Evolutionary conservation across 1,140 invertebrate species (phyloP).

Genomic region (Venturia canescens): DNA sequence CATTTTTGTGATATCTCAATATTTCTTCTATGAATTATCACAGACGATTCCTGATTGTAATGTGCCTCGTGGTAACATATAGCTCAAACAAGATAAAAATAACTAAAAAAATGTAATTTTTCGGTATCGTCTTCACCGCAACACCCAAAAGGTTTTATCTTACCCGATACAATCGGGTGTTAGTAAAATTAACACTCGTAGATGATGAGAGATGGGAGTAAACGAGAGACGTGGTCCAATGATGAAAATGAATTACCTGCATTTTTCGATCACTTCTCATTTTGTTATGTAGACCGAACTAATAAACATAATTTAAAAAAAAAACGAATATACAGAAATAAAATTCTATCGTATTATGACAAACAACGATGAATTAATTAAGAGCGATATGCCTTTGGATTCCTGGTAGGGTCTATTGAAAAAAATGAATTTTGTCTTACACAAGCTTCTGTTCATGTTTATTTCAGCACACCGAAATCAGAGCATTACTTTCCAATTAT

Average conservation of each 20-base stretch:
- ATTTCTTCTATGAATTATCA: not conserved
- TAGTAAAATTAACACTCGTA: slow-evolving; percentile 36
- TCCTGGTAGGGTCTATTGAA: slow-evolving; percentile 64
- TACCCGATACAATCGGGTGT: slow-evolving; percentile 1
- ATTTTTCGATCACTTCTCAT: slow-evolving; percentile 49
- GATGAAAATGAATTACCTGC: not conserved
- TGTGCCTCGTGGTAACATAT: slow-evolving; percentile 5
- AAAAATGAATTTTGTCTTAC: slow-evolving; percentile 65
- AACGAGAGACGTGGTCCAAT: slow-evolving; percentile 42
- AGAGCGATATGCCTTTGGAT: slow-evolving; percentile 40
- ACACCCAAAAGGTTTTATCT: not conserved
- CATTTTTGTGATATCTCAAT: not conserved
- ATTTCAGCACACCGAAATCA: not conserved
- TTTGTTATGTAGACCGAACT: slow-evolving; percentile 39
- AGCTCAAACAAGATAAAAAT: not conserved
- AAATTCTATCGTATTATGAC: slow-evolving; percentile 49
- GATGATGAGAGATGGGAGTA: slow-evolving; percentile 27
- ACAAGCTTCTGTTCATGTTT: slow-evolving; percentile 21
- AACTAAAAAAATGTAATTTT: not conserved
- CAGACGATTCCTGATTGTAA: not conserved
- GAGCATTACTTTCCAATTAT: not conserved
- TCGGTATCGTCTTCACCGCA: not conserved
- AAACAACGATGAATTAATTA: slow-evolving; percentile 46
- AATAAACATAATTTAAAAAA: slow-evolving; percentile 48
- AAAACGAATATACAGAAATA: slow-evolving; percentile 13